Base-by-base conservation (phyloP, 2,888 invertebrate species). In the Brachylomia viminalis region DNA sequence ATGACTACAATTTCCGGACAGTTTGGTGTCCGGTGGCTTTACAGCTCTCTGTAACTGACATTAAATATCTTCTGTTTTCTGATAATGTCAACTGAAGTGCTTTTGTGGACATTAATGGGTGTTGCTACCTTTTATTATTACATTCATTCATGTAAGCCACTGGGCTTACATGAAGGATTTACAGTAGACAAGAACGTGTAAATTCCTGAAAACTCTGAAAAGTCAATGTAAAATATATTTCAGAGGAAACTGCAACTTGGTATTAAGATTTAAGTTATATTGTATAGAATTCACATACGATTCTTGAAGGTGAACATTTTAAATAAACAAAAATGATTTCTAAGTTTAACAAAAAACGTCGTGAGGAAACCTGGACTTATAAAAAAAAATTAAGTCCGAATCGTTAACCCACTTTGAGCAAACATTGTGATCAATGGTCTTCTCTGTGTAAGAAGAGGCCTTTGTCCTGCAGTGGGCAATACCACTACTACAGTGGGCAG, bases 81-180 rank as follows among this genome's bases (percentile, higher is more conserved):
- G 77, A 86, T 85, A 86, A 65, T 75, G 80, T 85, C 77, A 75
- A 56, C 59, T 65, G 52, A 38, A 75, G 85, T 73, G 59, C 59
- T 75, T n/a, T 45, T 74, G 73, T 47, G 42, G 84, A 84, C 79
- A 59, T 73, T 73, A 82, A 83, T 83, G 68, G 75, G 27, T 52
- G n/a, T 72, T 20, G n/a, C 52, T 75, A 69, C 45, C 62, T 82
- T 69, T 76, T 76, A 82, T 79, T 77, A 79, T 82, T 62, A 73
- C 61, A 47, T 68, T 70, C 23, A 66, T 77, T 58, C 52, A 71
- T n/a, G n/a, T n/a, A n/a, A n/a, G n/a, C 70, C 45, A 71, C 17
- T 82, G 70, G 70, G 61, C 67, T 85, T 73, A 59, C 27, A 75
- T 67, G 67, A 33, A 33, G 67, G 71, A 85, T 77, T 83, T 82